Percentiles rank a stretch among this genome's conserved stretches.
Evolutionary conservation across 2,888 invertebrate species (phyloP).

Genomic region (Phalangium opilio): DNA sequence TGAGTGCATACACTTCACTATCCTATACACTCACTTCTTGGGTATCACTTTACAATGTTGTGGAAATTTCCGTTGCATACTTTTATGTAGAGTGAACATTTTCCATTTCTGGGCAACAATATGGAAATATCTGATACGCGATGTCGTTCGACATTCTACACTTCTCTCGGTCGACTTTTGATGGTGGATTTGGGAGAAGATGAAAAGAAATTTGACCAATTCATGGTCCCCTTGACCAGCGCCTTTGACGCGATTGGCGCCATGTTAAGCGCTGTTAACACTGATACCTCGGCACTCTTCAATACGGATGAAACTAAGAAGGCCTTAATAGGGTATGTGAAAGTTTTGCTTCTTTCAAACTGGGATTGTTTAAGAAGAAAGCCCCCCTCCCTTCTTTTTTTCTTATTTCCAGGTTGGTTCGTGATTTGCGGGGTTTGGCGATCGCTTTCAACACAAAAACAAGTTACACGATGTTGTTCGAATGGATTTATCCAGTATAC

Average conservation of each 20-base stretch:
- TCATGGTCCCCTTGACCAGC: conserved; percentile 72
- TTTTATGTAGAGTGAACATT: conserved; percentile 70
- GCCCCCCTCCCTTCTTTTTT: no score
- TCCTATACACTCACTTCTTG: background rate
- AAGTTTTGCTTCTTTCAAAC: no score
- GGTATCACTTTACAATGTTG: no score
- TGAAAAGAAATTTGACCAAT: conserved; percentile 85
- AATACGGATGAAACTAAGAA: conserved; percentile 70
- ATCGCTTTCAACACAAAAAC: conserved; percentile 91
- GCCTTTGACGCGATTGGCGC: conserved; percentile 1
- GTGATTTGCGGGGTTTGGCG: conserved; percentile 84
- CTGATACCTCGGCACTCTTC: conserved; percentile 1
- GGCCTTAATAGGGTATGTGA: no score
- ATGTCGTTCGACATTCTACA: conserved; percentile 92
- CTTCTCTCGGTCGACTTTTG: conserved; percentile 78
- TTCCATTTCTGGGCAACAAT: conserved; percentile 84
- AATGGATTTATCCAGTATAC: conserved; percentile 96
- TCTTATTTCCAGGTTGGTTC: conserved; percentile 85
- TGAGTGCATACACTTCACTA: conserved; percentile 31
- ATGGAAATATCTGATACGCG: conserved; percentile 66
- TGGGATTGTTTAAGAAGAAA: no score
- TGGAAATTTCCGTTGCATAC: conserved; percentile 4
- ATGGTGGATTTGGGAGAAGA: conserved; percentile 97
- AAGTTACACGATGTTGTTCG: conserved; percentile 95
- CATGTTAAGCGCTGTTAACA: background rate